Conservation (phyloP, 2,113 vertebrate genomes). For the Calonectris borealis region DNA sequence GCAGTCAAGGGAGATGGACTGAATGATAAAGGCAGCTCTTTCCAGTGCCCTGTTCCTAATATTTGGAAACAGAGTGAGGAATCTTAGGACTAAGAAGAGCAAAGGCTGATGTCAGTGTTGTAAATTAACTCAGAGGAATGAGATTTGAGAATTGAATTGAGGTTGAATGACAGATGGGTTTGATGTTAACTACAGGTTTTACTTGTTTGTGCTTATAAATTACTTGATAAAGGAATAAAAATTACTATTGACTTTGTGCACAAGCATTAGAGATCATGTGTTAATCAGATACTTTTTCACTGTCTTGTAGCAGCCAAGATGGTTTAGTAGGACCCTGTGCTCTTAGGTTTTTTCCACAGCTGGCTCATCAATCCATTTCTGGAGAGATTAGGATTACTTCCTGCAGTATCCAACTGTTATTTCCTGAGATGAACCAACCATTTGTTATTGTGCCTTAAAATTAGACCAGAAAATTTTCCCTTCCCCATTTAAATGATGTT, state of each 20-base stretch:
- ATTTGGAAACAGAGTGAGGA: neutral
- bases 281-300: neutral
- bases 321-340: neutral
- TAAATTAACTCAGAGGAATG: neutral
- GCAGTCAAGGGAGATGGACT: neutral
- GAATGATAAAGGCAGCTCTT: neutral
- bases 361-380: neutral
- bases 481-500: neutral
- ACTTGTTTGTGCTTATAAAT: neutral
- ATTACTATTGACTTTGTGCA: neutral
- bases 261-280: neutral
- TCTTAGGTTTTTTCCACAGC: neutral
- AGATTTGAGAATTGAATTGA: neutral
- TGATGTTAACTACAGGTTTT: neutral
- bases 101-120: neutral
- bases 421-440: neutral
- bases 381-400: neutral
- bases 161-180: neutral
- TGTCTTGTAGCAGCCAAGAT: neutral
- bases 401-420: neutral
- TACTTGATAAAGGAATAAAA: neutral
- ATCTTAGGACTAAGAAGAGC: neutral
- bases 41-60: neutral
- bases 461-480: conserved; percentile 12
- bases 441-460: conserved; percentile 6